These are phyloP conservation scores for Florisuga fusca DNA, from an alignment of 2,797 vertebrate genomes.

Conservation along the genomic window DNA sequence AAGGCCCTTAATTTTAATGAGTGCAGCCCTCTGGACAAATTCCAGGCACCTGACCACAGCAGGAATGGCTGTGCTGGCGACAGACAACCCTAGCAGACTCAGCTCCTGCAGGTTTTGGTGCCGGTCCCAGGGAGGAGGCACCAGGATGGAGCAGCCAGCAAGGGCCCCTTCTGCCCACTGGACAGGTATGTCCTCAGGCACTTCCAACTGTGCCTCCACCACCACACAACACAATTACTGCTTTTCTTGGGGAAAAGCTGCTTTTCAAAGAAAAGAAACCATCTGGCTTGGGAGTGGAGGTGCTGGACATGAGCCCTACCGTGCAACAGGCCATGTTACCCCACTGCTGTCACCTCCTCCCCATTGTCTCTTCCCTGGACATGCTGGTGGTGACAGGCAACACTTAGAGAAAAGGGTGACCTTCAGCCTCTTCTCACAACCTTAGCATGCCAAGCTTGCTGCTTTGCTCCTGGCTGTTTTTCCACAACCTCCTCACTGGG, in stretches of 20 bases:
- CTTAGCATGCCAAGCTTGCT: not conserved
- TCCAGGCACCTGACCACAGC: not conserved
- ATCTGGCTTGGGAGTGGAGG: not conserved
- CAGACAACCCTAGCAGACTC: not conserved
- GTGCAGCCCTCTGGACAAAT: not conserved
- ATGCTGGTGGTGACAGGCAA: not conserved
- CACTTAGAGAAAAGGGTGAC: not conserved
- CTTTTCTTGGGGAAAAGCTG: not conserved
- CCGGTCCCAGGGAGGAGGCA: not conserved
- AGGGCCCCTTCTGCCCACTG: not conserved
- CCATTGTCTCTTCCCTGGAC: not conserved
- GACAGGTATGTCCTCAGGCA: not conserved
- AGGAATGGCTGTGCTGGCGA: not conserved
- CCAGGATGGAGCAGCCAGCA: not conserved
- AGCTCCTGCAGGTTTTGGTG: not conserved
- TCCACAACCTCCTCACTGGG: not conserved
- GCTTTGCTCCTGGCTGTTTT: not conserved
- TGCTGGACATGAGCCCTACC: not conserved
- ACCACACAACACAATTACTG: not conserved
- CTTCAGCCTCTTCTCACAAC: not conserved
- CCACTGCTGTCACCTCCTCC: not conserved
- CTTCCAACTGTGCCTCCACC: not conserved
- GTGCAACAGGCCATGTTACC: not conserved
- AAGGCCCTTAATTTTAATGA: constrained; percentile 43
- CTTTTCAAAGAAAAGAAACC: not conserved